Base-by-base conservation (phyloP, 2,888 invertebrate genomes). In the Ormyrus thymus region DNA sequence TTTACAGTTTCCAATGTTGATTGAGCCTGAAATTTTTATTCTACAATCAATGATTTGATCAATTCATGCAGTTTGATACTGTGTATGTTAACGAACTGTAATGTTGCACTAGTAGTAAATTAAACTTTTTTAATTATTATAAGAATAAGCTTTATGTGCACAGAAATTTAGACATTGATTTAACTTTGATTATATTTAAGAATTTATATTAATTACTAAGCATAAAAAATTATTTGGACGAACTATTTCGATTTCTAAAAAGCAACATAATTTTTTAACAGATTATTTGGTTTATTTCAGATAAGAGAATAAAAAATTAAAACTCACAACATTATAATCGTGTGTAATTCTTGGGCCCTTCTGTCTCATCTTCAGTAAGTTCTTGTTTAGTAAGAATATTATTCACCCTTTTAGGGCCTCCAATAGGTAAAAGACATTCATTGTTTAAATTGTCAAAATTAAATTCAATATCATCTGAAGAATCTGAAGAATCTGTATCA, bases 401-500 rank as follows among this genome's bases (percentile, higher is more conserved):
- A n/a, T n/a, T n/a, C n/a, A n/a, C 29, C 29, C 3, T 29, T 29
- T 29, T 29, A 29, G 4, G 4, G 29, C 29, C 3, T 29, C 29
- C 29, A 29, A 4, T 29, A 29, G 29, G 29, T 29, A 29, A 29
- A 29, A 29, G 29, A 29, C 29, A 29, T 29, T 29, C 29, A 29
- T 29, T 29, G 29, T 29, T 29, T 4, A 29, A 29, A 29, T 29
- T 29, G 1, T 29, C 48, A 43, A 51, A 15, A 43, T 7, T 15
- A 46, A 50, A 59, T 79, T 65, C 48, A 45, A 75, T 71, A 53
- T 78, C 84, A 55, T 85, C 84, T 29, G 29, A 29, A 29, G 29
- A 29, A 46, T 82, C 83, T 6, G 85, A 85, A 10, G 84, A 82
- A 53, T 86, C 86, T 45, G 85, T 83, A 75, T 85, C 83, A 69